phyloP scores from a whole-genome alignment of 2,888 invertebrate species.

The Orthosia cruda region DNA sequence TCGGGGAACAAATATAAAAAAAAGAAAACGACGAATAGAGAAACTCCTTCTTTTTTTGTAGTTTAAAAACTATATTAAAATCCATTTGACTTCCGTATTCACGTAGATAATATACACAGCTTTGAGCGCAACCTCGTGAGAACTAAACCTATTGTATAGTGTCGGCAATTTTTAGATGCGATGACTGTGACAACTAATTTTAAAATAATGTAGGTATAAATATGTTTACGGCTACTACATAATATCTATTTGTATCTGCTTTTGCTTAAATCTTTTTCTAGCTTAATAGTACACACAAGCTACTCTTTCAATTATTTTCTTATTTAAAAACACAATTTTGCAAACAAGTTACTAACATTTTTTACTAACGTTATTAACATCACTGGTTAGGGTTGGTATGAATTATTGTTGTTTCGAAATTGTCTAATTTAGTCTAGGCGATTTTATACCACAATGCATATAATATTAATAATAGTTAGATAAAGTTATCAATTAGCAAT shows the following conservation, averaged over 20 bases:
- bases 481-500: not conserved
- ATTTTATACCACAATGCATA: not conserved
- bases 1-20: no score
- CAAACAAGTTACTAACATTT: no score
- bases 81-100: conserved; percentile 23
- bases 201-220: not conserved
- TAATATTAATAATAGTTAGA: not conserved
- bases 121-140: conserved; percentile 27
- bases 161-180: conserved; percentile 30
- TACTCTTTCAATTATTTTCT: no score
- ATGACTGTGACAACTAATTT: conserved; percentile 44
- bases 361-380: no score
- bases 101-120: conserved; percentile 9
- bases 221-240: not conserved
- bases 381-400: no score
- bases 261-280: no score
- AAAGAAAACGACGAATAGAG: no score
- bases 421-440: not conserved
- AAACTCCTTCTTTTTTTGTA: no score
- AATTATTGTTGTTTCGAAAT: not conserved
- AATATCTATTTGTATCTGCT: no score
- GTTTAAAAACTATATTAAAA: conserved; percentile 34
- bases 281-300: no score
- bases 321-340: no score
- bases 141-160: conserved; percentile 38